A percentile compares a stretch with the other conserved stretches of the same genome.
These are phyloP conservation scores for Tetragnatha montana DNA, from an alignment of 2,888 invertebrate species.

Conservation along the genomic window DNA sequence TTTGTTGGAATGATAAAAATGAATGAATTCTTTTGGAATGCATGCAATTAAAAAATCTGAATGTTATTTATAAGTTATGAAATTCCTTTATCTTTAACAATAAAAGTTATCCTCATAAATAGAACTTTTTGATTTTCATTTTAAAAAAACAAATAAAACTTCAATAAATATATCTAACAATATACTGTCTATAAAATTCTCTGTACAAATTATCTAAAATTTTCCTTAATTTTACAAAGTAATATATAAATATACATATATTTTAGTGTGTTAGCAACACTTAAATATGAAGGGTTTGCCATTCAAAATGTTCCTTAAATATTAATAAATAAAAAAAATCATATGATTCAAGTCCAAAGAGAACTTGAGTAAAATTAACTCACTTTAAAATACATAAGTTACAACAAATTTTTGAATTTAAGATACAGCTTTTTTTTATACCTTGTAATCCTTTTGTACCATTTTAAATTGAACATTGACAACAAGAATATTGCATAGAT, in stretches of 20 bases:
- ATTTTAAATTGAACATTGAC: constrained; percentile 33
- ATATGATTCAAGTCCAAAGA: not conserved
- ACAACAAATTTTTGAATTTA: constrained; percentile 36
- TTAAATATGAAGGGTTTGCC: not conserved
- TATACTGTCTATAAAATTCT: not conserved
- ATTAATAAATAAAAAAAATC: not conserved
- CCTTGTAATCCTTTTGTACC: constrained; percentile 18
- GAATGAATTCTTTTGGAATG: not conserved
- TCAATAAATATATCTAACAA: not conserved
- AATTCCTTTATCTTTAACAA: not conserved
- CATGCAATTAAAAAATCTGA: not conserved
- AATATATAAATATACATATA: not conserved
- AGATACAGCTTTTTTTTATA: constrained; percentile 2
- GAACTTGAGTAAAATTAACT: not conserved
- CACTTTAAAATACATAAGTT: not conserved
- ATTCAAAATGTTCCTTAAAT: not conserved
- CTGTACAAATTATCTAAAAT: not conserved
- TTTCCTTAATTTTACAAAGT: not conserved
- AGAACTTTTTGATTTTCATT: not conserved
- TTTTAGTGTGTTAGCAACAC: not conserved
- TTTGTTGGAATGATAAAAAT: not conserved
- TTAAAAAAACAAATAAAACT: not conserved
- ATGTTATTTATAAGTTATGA: not conserved
- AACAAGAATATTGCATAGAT: constrained; percentile 41
- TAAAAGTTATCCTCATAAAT: not conserved